Base-by-base conservation (phyloP, 2,797 vertebrate genomes). In the Esox masquinongy region DNA sequence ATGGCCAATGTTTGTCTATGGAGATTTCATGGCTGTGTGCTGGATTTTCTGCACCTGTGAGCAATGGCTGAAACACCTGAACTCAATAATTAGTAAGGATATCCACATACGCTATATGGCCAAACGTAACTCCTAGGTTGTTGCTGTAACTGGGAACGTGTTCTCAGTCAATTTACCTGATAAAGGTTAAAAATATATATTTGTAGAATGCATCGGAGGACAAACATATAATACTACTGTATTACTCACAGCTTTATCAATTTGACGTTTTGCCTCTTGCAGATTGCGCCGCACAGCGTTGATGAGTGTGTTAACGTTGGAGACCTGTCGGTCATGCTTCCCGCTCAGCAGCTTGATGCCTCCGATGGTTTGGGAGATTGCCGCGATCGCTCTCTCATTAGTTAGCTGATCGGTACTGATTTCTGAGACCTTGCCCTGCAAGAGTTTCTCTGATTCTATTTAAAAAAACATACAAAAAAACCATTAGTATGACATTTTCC, bases 251-350 rank as follows among this genome's bases (percentile, higher is more conserved):
- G 84, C 68, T 47, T 7, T 72, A 22, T 0, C 36, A 43, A 97
- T 85, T 59, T 91, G 68, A 0, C 75, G 31, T 64, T 88, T 85
- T 0, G 93, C 94, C 3, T 82, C 79, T 1, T 89, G 80, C 85
- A 99, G 91, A 68, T 93, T 91, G 72, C 83, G 77, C 70, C 83
- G 92, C 81, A 95, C 91, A 68, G 89, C 89, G 9, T 79, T 69
- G 53, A 96, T 87, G 72, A 97, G 90, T 50, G 16, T 77, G 68
- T 56, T 84, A 0, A 91, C 88, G 2, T 93, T 88, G 59, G 88
- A 88, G 56, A 90, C 92, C 75, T 89, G 92, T 4, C 56, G 82
- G 76, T 86, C 83, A 11, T 96, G 93, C 26, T 74, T 93, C 34
- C 66, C 85, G 22, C 92, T 90, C 0, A 84, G 88, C 31, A 73